Conservation (phyloP, 2,888 invertebrate species). For the Rhamphomyia laevipes region DNA sequence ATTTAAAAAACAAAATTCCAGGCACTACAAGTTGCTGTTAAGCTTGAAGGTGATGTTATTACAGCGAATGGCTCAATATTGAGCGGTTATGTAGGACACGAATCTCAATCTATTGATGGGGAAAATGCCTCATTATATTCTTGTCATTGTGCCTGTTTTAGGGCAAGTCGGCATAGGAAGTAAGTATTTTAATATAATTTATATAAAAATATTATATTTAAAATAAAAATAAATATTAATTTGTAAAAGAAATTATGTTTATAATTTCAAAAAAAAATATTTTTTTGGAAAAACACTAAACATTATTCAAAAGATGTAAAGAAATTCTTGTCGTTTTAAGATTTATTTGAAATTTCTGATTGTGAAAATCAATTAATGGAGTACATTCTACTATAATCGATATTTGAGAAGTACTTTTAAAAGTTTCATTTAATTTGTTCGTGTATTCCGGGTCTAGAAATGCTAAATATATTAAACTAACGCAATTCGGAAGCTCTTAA, state of each 20-base stretch:
- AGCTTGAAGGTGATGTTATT: conserved; percentile 94
- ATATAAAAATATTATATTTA: not conserved
- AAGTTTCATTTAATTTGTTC: too few species aligned
- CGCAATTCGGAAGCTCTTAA: too few species aligned
- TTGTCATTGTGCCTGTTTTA: conserved; percentile 38
- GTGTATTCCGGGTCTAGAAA: too few species aligned
- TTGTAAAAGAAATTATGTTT: not conserved
- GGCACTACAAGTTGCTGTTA: conserved; percentile 90
- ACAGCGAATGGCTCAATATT: conserved; percentile 85
- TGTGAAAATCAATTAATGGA: too few species aligned
- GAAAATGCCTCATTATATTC: conserved; percentile 38
- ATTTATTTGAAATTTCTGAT: too few species aligned
- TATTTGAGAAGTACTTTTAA: too few species aligned
- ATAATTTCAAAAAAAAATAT: too few species aligned
- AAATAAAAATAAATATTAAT: not conserved
- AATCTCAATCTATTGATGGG: conserved; percentile 32
- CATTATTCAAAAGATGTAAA: too few species aligned
- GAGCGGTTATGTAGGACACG: conserved; percentile 48
- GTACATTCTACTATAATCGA: too few species aligned
- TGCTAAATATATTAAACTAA: too few species aligned
- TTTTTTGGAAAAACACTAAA: too few species aligned
- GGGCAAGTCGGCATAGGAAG: conserved; percentile 38
- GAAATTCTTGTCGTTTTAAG: too few species aligned
- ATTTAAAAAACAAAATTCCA: conserved; percentile 35
- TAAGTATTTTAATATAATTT: conserved; percentile 20